Evolutionary conservation across 2,797 vertebrate genomes (phyloP).

Genomic region (Enteromius afrohamiltoni): DNA sequence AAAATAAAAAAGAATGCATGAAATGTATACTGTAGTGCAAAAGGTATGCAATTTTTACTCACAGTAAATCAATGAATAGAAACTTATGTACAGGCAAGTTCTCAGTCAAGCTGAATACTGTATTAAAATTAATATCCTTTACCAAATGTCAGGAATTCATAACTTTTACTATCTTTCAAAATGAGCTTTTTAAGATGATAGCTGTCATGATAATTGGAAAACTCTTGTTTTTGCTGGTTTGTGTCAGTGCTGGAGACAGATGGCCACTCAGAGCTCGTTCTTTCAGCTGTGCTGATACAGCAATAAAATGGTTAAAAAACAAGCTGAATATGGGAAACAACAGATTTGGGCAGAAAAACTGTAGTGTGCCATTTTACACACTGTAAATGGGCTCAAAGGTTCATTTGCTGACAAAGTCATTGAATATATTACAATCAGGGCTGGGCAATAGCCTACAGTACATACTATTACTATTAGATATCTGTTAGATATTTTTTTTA

Average conservation of each 20-base stretch:
- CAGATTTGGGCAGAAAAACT: constrained; percentile 33
- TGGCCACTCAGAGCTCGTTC: background rate
- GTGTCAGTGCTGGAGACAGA: constrained; percentile 22
- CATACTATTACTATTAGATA: background rate
- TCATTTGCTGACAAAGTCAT: constrained; percentile 5
- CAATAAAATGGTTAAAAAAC: background rate
- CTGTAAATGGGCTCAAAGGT: background rate
- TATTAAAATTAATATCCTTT: background rate
- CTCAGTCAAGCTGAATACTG: background rate
- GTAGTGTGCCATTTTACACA: background rate
- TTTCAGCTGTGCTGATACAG: constrained; percentile 48
- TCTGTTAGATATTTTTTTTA: background rate
- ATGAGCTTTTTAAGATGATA: constrained; percentile 14
- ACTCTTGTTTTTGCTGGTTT: constrained; percentile 34
- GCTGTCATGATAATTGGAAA: constrained; percentile 30
- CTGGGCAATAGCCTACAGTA: background rate
- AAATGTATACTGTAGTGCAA: background rate
- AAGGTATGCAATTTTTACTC: background rate
- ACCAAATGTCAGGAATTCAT: background rate
- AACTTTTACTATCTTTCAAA: constrained; percentile 20
- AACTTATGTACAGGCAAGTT: background rate
- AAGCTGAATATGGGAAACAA: constrained; percentile 42
- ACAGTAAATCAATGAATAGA: background rate
- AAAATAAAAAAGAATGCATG: background rate
- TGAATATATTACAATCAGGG: background rate